Conservation (phyloP, 2,888 invertebrate species). For the Drosophila anceps region DNA sequence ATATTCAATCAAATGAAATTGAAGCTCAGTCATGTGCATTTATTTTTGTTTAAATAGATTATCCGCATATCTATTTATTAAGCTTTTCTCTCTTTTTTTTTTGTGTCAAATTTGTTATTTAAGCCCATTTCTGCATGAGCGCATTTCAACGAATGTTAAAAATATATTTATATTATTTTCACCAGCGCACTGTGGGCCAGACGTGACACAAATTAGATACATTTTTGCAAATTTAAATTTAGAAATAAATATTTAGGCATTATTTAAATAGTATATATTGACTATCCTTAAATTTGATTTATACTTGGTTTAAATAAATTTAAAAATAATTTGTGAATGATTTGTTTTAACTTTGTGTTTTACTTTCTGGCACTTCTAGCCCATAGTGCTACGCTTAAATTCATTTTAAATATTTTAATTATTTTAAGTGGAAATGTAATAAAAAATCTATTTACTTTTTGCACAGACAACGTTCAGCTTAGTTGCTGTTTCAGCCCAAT, state of each 20-base stretch:
- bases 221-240: neutral
- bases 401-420: neutral
- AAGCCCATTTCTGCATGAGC: constrained; percentile 14
- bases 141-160: constrained; percentile 4
- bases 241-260: too few relatives aligned
- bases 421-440: neutral
- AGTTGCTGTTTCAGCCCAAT: neutral
- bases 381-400: neutral
- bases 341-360: neutral
- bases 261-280: too few relatives aligned
- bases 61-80: constrained; percentile 8
- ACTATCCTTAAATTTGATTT: too few relatives aligned
- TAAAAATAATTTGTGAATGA: neutral
- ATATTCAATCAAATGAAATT: constrained; percentile 27
- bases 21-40: constrained; percentile 19
- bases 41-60: constrained; percentile 20
- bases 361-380: neutral
- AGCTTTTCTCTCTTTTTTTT: constrained; percentile 15
- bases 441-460: neutral
- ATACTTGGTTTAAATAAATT: too few relatives aligned
- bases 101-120: constrained; percentile 10
- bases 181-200: neutral
- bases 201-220: neutral
- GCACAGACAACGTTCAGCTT: neutral
- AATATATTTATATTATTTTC: constrained; percentile 3